Percentiles rank a stretch among this genome's conserved stretches.
Evolutionary conservation across 2,113 vertebrate species (phyloP).

Genomic region (Tachysurus fulvidraco): DNA sequence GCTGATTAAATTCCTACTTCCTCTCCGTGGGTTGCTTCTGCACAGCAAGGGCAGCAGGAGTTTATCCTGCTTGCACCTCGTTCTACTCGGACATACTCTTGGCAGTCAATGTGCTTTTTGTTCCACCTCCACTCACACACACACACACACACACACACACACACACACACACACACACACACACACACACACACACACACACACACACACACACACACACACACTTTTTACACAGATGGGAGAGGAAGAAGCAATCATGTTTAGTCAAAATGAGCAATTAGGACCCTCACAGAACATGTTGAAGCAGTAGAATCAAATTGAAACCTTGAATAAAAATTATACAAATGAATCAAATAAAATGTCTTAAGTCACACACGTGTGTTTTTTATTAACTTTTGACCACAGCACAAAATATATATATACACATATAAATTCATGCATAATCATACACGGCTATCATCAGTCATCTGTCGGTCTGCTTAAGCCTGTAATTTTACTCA

Average conservation of each 20-base stretch:
- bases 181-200: slow-evolving; percentile 1
- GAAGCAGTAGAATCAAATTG: background rate
- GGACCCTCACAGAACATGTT: background rate
- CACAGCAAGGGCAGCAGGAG: slow-evolving; percentile 44
- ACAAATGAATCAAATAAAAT: background rate
- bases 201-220: background rate
- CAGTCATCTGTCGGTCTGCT: background rate
- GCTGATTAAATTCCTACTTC: slow-evolving; percentile 67
- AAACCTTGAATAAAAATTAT: background rate
- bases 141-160: background rate
- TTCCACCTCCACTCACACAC: slow-evolving; percentile 41
- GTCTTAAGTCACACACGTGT: background rate
- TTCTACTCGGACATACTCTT: slow-evolving; percentile 35
- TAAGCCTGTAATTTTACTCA: background rate
- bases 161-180: background rate
- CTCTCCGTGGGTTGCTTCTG: slow-evolving; percentile 55
- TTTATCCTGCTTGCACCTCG: slow-evolving; percentile 48
- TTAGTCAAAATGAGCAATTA: slow-evolving; percentile 26
- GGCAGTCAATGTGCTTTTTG: slow-evolving; percentile 64
- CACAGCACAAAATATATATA: background rate
- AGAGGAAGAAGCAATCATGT: slow-evolving; percentile 36
- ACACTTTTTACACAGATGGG: background rate
- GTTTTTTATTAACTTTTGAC: background rate
- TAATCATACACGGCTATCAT: background rate
- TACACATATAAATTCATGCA: too few relatives aligned